phyloP scores from a whole-genome alignment of 2,888 invertebrate species.

The Tubulanus polymorphus region DNA sequence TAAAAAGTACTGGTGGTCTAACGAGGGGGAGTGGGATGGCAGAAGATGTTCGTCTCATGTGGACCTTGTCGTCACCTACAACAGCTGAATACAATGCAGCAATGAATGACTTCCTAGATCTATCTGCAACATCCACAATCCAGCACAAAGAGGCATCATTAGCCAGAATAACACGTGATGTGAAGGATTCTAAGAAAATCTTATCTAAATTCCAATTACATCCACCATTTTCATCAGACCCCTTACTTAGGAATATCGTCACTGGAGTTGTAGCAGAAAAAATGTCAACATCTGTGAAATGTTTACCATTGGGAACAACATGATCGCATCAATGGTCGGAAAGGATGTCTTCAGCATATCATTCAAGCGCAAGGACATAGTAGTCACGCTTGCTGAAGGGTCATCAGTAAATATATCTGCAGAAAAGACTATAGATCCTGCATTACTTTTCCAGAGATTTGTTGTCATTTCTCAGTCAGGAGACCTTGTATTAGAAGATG shows the following conservation, averaged over 20 bases:
- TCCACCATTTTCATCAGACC: conserved; percentile 11
- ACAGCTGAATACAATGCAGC: conserved; percentile 13
- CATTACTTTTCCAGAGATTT: conserved; percentile 9
- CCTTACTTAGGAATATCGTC: conserved; percentile 13
- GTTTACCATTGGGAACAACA: conserved; percentile 8
- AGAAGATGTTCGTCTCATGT: conserved; percentile 9
- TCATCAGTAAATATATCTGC: conserved; percentile 10
- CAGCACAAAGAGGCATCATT: conserved; percentile 14
- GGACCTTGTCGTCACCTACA: conserved; percentile 11
- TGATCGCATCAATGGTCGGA: conserved; percentile 5
- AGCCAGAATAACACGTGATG: conserved; percentile 13
- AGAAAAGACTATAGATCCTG: conserved; percentile 11
- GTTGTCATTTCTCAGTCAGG: conserved; percentile 4
- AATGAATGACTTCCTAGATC: conserved; percentile 18
- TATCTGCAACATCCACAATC: conserved; percentile 1
- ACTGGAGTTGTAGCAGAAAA: conserved; percentile 11
- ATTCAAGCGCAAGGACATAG: conserved; percentile 13
- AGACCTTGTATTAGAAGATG: conserved; percentile 1
- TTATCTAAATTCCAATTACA: conserved; percentile 10
- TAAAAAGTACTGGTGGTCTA: conserved; percentile 10
- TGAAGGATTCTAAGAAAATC: conserved; percentile 10
- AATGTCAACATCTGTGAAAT: conserved; percentile 12
- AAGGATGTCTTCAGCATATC: conserved; percentile 11
- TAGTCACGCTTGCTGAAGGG: conserved; percentile 8
- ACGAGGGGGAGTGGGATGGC: conserved; percentile 12